Base-by-base conservation (phyloP, 2,888 invertebrate species). In the Campopleginae sp. region DNA sequence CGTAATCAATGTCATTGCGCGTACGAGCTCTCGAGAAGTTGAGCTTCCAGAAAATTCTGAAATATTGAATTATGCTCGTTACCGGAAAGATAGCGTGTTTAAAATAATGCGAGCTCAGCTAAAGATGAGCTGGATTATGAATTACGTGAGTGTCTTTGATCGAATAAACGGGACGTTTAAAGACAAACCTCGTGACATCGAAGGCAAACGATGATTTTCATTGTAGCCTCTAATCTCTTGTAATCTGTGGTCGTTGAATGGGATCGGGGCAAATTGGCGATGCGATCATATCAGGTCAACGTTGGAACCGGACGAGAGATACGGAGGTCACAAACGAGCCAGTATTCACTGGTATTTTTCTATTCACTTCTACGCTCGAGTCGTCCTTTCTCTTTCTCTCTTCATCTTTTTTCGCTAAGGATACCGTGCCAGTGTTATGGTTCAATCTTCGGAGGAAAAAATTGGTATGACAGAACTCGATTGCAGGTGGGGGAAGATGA, bases 241-340 rank as follows among this genome's bases (percentile, higher is more conserved):
- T 85, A 75, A 87, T 87, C 82, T 75, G 75, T 65, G 65, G 79
- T 80, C 65, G 80, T 80, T 86, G 85, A 87, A 87, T 87, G 82
- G 81, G 78, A 65, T 65, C 71, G 58, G 48, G 48, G 78, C 81
- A 86, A 87, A 88, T 88, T 88, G 88, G 78, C 86, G 84, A 86
- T 80, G 81, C 87, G 83, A 87, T 87, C 82, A 83, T 86, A 87
- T 83, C 86, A 84, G 88, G 87, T 87, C 87, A 87, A 75, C 84
- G 84, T 58, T 84, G 85, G 86, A 80, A 84, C 84, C 66, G 85
- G 77, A 48, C 85, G 66, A 80, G 80, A 54, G 63, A 54, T 54
- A 75, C 80, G 77, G 74, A 70, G 86, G 79, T 80, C 76, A 70
- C 70, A 72, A 80, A 82, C 33, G 71, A 82, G 84, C 86, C 75